Conservation (phyloP, 2,113 vertebrate genomes). For the Neolamprologus caudopunctatus region DNA sequence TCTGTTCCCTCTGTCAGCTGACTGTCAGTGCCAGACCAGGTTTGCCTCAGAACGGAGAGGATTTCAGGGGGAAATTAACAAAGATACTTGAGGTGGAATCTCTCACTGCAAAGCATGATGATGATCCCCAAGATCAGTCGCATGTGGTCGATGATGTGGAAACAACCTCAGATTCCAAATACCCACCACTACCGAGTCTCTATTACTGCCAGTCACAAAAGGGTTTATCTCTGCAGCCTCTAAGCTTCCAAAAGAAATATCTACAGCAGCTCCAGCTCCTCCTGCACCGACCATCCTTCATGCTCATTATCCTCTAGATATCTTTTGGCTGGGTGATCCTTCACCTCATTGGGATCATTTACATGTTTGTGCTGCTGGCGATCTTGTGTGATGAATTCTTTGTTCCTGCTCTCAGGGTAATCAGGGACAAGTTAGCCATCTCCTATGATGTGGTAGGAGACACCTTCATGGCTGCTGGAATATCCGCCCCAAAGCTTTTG, state of each 20-base stretch:
- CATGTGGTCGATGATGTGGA: neutral
- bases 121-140: neutral
- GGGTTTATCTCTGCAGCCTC: slow-evolving; percentile 71
- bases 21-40: neutral
- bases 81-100: neutral
- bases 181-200: slow-evolving; percentile 5
- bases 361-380: neutral
- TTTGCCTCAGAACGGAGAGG: neutral
- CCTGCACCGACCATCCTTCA: neutral
- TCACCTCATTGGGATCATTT: neutral
- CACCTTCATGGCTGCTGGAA: neutral
- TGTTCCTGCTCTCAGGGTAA: neutral
- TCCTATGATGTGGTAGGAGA: neutral
- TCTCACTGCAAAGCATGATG: neutral
- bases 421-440: neutral
- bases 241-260: slow-evolving; percentile 54
- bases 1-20: neutral
- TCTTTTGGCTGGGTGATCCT: neutral
- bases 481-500: neutral
- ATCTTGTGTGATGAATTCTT: neutral
- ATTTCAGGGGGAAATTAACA: neutral
- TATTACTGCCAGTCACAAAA: slow-evolving; percentile 28
- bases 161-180: neutral
- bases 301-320: neutral
- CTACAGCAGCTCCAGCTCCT: neutral